A percentile compares a stretch with the other conserved stretches of the same genome.
Evolutionary conservation across 1,140 invertebrate species (phyloP).

Genomic region (Heliconius himera): DNA sequence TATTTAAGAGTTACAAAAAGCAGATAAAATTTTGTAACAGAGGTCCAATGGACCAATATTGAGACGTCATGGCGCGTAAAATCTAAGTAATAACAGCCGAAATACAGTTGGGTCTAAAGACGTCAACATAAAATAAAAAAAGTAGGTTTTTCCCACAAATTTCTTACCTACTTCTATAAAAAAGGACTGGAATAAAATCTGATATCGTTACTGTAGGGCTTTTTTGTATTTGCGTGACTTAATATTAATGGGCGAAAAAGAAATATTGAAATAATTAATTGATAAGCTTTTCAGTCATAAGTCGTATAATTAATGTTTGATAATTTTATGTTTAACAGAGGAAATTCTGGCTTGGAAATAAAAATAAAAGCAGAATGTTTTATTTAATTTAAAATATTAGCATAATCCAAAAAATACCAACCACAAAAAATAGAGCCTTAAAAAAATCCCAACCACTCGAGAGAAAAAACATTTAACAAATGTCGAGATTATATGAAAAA

Average conservation of each 20-base stretch:
- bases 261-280: too few species aligned
- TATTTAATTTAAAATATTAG: not conserved
- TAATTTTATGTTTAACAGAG: too few species aligned
- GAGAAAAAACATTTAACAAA: slow-evolving; percentile 5
- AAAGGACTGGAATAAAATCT: not conserved
- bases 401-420: not conserved
- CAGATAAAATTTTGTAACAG: not conserved
- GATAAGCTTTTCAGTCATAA: too few species aligned
- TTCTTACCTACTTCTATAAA: not conserved
- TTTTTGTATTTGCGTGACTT: not conserved
- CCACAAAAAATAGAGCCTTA: not conserved
- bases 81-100: not conserved
- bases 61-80: not conserved
- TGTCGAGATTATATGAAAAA: slow-evolving; percentile 13
- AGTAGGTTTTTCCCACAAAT: not conserved
- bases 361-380: too few species aligned
- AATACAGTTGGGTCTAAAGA: not conserved
- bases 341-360: too few species aligned
- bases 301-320: too few species aligned
- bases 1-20: not conserved
- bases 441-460: not conserved
- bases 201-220: not conserved
- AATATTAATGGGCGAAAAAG: too few species aligned
- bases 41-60: not conserved
- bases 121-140: not conserved